Base-by-base conservation (phyloP, 1,140 invertebrate species). In the Aplysia californica region DNA sequence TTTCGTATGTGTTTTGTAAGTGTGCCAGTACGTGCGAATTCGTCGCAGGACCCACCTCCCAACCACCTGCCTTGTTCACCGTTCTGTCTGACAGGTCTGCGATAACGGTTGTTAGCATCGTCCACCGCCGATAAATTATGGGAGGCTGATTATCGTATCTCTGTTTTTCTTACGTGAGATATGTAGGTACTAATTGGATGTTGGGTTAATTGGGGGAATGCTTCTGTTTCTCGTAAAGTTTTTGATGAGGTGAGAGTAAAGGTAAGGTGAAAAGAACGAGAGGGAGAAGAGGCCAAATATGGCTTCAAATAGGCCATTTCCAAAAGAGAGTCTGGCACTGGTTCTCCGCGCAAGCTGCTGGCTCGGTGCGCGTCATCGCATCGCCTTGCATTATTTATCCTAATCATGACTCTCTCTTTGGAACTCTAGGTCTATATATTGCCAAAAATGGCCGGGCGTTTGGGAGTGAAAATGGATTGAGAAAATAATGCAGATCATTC, bases 361-460 rank as follows among this genome's bases (percentile, higher is more conserved):
- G 4, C 38, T 70, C 26, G 35, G 61, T 35, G 68, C 38, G 68
- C 35, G 68, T 70, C 29, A 6, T 70, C 29, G 68, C 68, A 70
- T 55, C 68, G 50, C 68, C 68, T 70, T 21, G 68, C 68, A 70
- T 70, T 70, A 70, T 70, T 70, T 70, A 70, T 70, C 68, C 38
- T 56, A 70, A 70, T 70, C 1, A 65, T 20, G 31, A n/a, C n/a
- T n/a, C n/a, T n/a, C n/a, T n/a, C n/a, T n/a, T n/a, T n/a, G n/a
- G n/a, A n/a, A n/a, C n/a, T n/a, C n/a, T n/a, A n/a, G n/a, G n/a
- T n/a, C n/a, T n/a, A n/a, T n/a, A n/a, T n/a, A n/a, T n/a, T n/a
- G n/a, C n/a, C n/a, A n/a, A n/a, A n/a, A n/a, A n/a, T n/a, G n/a
- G n/a, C n/a, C n/a, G n/a, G n/a, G n/a, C n/a, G n/a, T n/a, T n/a